Evolutionary conservation across 2,888 invertebrate genomes (phyloP), one percentile per base, ranked within the genome.

Genomic region (Craniophora ligustri): DNA sequence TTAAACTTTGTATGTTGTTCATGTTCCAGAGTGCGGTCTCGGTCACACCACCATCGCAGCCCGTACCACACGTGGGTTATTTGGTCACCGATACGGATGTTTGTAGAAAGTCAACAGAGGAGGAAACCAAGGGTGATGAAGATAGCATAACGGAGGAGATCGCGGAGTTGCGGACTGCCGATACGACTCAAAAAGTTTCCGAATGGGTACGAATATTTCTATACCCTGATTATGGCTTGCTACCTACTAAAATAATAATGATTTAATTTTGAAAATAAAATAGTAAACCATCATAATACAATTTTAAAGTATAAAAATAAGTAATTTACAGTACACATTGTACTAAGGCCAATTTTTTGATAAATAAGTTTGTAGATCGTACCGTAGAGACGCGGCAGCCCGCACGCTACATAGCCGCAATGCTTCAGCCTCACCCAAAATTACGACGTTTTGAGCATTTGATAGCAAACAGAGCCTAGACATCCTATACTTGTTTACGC

Each of bases 101-200:
- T 1, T 7, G 59, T 2, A 13, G 14, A 46, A 53, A 73, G 55
- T 74, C 74, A 69, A 28, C 49, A 23, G 28, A 42, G 3, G 44
- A 49, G 30, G 56, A 76, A 32, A 68, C 57, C 21, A 66, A 62
- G 34, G 74, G 63, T 5, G 85, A 86, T 1, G 82, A 84, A 0
- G 88, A 88, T 48, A 89, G 85, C 69, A 87, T 87, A 68, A 83
- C 78, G 35, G 89, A 87, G 32, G 89, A 91, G 46, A 72, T 87
- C 10, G 67, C 76, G 7, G 89, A 88, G 48, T 65, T 84, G 68
- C 87, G 82, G 76, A 81, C 79, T 26, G 44, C 79, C 2, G 85
- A 81, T 39, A 59, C 72, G 13, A 62, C 64, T 5, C 82, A 81
- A 49, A 81, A 79, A 62, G 67, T 81, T 58, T 75, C 85, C 2